A percentile compares a stretch with the other conserved stretches of the same genome.
phyloP scores from a whole-genome alignment of 2,888 invertebrate genomes.

The Argynnis bischoffii region DNA sequence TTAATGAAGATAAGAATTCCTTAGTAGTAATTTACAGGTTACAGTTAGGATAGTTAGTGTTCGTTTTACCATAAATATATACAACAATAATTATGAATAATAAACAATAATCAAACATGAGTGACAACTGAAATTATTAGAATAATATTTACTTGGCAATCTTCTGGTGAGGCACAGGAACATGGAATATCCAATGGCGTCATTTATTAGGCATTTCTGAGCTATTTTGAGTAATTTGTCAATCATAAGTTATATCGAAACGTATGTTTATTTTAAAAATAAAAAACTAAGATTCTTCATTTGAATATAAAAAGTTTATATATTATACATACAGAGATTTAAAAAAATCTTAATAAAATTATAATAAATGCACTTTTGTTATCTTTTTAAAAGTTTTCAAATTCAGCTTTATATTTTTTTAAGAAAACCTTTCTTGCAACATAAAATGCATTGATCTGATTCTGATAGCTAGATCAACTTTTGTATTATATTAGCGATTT shows the following conservation, averaged over 20 bases:
- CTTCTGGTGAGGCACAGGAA: slow-evolving; percentile 29
- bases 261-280: not conserved
- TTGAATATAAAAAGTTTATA: slow-evolving; percentile 16
- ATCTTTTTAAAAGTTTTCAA: no score
- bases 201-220: slow-evolving; percentile 30
- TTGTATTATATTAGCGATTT: no score
- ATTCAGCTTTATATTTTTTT: no score
- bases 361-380: no score
- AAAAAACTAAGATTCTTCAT: slow-evolving; percentile 3
- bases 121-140: not conserved
- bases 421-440: no score
- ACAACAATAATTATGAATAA: not conserved
- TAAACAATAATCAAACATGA: not conserved
- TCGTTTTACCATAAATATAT: not conserved
- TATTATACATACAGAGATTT: no score
- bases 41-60: no score
- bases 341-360: no score
- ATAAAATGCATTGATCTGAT: no score
- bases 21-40: no score
- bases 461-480: no score
- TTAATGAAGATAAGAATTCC: no score
- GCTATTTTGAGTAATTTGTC: slow-evolving; percentile 7
- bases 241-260: not conserved
- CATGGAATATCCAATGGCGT: slow-evolving; percentile 33
- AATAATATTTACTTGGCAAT: slow-evolving; percentile 31